Base-by-base conservation (phyloP, 2,113 vertebrate species). In the Centropus bengalensis region DNA sequence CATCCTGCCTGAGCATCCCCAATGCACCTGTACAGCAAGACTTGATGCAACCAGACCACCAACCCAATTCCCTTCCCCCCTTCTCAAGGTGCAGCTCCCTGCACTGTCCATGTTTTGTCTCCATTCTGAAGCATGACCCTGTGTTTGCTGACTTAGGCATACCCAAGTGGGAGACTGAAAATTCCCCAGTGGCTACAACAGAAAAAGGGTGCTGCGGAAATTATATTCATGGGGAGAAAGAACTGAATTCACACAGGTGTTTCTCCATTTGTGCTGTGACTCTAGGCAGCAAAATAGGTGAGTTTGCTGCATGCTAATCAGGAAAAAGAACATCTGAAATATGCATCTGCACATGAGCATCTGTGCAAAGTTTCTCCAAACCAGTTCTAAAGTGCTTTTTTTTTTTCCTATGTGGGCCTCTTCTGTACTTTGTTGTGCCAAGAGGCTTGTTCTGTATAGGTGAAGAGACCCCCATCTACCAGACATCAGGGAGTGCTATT, bases 261-360 rank as follows among this genome's bases (percentile, higher is more conserved):
- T 86, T 90, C 75, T 94, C 92, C 60, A 42, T 95, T 92, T 93
- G 69, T 60, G 89, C 93, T 66, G 38, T 91, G 93, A 93, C 93
- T 97, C 58, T 28, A 93, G 94, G 84, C 91, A 97, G 83, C 55
- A 89, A 91, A 96, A 78, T 96, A 97, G 97, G 95, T 96, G 95
- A 97, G 88, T 74, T 91, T 62, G 49, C 96, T 95, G 96, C 92
- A 94, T 96, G 96, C 89, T 97, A 96, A 97, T 97, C 79, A 96
- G 94, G 44, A 63, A 68, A 95, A 94, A 92, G 94, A 90, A 30
- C 44, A 85, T 88, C 90, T 97, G 95, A 96, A 95, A 97, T 96
- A 95, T 94, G 96, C 97, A 97, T 97, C 96, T 96, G 88, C 94
- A 96, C 92, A 91, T 60, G 38, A 88, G 93, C 97, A 96, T 96